phyloP scores from a whole-genome alignment of 2,113 vertebrate species.

The Himantopus leucocephalus region DNA sequence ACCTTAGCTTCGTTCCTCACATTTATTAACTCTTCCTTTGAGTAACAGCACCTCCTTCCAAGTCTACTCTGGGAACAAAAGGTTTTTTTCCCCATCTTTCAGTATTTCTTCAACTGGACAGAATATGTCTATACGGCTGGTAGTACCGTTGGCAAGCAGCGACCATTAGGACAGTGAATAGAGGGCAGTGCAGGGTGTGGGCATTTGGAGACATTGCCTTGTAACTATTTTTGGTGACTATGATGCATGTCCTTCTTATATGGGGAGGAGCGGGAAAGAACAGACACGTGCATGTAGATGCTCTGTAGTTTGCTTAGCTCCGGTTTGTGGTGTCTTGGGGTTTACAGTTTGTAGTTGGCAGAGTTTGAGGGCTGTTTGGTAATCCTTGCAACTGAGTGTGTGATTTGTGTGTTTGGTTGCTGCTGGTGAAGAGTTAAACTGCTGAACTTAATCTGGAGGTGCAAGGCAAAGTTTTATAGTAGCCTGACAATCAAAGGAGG shows the following conservation, averaged over 20 bases:
- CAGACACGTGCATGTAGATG: background rate
- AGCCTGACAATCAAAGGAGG: background rate
- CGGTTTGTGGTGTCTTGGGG: background rate
- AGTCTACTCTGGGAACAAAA: background rate
- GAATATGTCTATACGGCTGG: background rate
- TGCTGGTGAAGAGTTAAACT: background rate
- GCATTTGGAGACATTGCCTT: rapidly evolving
- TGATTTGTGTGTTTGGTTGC: background rate
- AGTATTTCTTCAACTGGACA: background rate
- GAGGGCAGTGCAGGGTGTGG: background rate
- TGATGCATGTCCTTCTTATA: background rate
- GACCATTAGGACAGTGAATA: background rate
- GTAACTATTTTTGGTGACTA: background rate
- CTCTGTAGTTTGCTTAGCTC: background rate
- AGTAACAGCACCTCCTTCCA: background rate
- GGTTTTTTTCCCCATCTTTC: background rate
- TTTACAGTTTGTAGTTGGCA: background rate
- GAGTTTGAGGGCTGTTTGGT: background rate
- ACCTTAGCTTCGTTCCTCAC: background rate
- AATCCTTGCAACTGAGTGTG: background rate
- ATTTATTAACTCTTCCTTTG: background rate
- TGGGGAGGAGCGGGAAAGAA: background rate
- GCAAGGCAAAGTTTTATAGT: background rate
- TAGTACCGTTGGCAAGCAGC: background rate
- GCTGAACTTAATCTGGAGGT: background rate